A percentile compares a stretch with the other conserved stretches of the same genome.
phyloP scores from a whole-genome alignment of 2,113 vertebrate genomes.

The Brachypteracias leptosomus region DNA sequence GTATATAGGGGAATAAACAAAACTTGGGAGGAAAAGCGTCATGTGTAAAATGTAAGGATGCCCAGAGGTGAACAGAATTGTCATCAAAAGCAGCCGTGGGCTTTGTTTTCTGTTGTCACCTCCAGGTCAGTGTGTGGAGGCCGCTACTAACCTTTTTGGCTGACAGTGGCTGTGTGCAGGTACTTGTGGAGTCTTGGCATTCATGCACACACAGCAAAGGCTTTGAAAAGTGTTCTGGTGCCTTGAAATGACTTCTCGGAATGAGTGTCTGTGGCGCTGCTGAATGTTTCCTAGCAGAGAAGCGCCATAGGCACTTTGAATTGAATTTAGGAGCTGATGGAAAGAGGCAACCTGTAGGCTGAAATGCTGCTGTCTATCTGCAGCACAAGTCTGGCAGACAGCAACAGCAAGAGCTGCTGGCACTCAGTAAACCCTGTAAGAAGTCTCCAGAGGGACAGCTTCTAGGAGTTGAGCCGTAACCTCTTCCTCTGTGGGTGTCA shows the following conservation, averaged over 20 bases:
- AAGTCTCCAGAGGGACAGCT: background rate
- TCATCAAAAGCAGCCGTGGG: background rate
- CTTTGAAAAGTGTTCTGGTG: slow-evolving; percentile 15
- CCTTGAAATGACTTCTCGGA: slow-evolving; percentile 37
- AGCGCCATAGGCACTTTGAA: slow-evolving; percentile 36
- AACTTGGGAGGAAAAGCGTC: background rate
- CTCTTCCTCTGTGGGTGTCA: background rate
- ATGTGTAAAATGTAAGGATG: background rate
- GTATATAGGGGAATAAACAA: background rate
- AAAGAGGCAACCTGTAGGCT: background rate
- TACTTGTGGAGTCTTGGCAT: background rate
- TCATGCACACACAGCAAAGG: background rate
- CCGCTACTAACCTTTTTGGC: background rate
- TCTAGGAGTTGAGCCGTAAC: background rate
- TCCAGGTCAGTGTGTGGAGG: background rate
- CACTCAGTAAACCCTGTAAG: background rate
- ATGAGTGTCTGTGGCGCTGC: slow-evolving; percentile 25
- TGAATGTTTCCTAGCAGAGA: slow-evolving; percentile 50
- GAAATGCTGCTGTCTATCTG: slow-evolving; percentile 3
- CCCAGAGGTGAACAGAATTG: background rate
- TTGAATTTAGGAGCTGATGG: slow-evolving; percentile 36
- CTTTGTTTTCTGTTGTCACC: background rate
- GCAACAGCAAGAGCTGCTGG: background rate
- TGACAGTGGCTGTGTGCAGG: background rate
- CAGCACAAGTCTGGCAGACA: background rate